Evolutionary conservation across 2,113 vertebrate genomes (phyloP).

Genomic region (Pterophyllum scalare): DNA sequence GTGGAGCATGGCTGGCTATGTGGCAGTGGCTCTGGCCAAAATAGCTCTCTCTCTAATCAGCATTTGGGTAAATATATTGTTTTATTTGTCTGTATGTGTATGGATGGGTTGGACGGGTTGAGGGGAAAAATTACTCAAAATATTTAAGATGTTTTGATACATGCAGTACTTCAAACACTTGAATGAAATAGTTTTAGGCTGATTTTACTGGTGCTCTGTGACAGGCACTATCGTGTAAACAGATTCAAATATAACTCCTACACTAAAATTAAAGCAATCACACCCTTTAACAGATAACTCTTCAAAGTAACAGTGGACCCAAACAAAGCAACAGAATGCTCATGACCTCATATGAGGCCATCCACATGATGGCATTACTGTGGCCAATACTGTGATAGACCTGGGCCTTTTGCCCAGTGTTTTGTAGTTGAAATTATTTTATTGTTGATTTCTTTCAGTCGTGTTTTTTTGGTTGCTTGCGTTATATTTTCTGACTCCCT

Average conservation of each 20-base stretch:
- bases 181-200: background rate
- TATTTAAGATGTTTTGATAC: background rate
- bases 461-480: too few relatives aligned
- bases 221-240: background rate
- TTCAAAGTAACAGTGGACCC: background rate
- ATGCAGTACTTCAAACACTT: background rate
- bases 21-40: slow-evolving; percentile 63
- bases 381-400: too few relatives aligned
- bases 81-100: background rate
- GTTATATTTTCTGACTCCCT: too few relatives aligned
- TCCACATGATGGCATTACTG: background rate
- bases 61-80: slow-evolving; percentile 68
- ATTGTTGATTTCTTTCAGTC: too few relatives aligned
- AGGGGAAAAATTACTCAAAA: background rate
- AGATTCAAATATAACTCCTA: background rate
- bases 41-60: slow-evolving; percentile 48
- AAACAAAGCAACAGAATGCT: too few relatives aligned
- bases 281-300: background rate
- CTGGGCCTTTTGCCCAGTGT: too few relatives aligned
- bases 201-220: background rate
- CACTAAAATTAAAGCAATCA: too few relatives aligned
- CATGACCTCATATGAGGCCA: background rate
- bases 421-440: too few relatives aligned
- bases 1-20: slow-evolving; percentile 45
- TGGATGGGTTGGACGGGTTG: background rate